A percentile compares a stretch with the other conserved stretches of the same genome.
Evolutionary conservation across 2,113 vertebrate genomes (phyloP).

Genomic region (Lota lota): DNA sequence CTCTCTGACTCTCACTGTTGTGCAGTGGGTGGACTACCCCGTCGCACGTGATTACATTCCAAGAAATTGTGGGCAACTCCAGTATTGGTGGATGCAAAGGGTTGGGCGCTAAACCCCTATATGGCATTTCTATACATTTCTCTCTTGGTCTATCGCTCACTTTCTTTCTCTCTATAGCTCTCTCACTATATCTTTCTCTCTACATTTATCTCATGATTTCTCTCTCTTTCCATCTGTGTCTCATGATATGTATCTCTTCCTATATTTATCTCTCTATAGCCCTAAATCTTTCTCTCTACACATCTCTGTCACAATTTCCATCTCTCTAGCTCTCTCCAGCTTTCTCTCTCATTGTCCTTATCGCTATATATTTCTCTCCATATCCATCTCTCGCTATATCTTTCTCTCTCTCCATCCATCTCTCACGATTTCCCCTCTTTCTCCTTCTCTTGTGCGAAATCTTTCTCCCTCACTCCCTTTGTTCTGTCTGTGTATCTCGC

Average conservation of each 20-base stretch:
- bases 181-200: constrained; percentile 1
- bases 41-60: no score
- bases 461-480: no score
- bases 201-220: constrained; percentile 2
- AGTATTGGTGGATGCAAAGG: no score
- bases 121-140: no score
- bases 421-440: constrained; percentile 1
- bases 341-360: not conserved
- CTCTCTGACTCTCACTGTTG: not conserved
- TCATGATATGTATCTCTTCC: no score
- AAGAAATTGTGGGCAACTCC: no score
- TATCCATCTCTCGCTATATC: not conserved
- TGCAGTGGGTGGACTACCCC: no score
- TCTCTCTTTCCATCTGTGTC: not conserved
- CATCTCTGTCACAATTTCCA: not conserved
- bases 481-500: no score
- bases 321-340: not conserved
- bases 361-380: no score
- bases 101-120: no score
- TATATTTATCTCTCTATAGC: no score
- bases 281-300: constrained; percentile 9
- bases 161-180: constrained; percentile 3
- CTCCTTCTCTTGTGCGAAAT: not conserved
- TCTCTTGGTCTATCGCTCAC: not conserved
- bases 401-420: not conserved